Evolutionary conservation across 2,797 vertebrate species (phyloP), one percentile per base, ranked within the genome.

Genomic region (Syngnathus rostellatus): DNA sequence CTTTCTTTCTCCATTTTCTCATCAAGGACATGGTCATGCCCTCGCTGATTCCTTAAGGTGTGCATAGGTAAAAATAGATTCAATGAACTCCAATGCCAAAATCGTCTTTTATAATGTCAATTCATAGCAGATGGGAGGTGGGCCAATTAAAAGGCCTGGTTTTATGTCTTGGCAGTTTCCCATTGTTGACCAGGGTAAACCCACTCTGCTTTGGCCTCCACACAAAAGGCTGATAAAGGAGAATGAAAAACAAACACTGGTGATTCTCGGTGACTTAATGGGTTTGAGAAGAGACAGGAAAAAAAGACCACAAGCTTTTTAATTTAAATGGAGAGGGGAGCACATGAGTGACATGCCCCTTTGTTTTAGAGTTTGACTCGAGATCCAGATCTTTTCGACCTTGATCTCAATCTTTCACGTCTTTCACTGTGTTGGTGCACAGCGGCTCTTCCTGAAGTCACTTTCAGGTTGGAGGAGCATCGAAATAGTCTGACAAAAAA

Each of bases 1-100:
- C 80, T 80, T 83, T 83, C 74, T 77, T 73, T 64, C 63, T 70
- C 66, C 59, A 41, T 70, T 72, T 69, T 78, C 72, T 86, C 71
- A 76, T 83, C 72, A 58, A 21, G 77, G 74, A 84, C 75, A 64
- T 73, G 73, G 72, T 43, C 75, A 43, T 80, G 79, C 72, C 77
- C 75, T 81, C 74, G 66, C 2, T 67, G 72, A 69, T 76, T 81
- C 73, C 75, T 74, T 64, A 8, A 78, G 77, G 67, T 68, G 46
- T 82, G 67, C 66, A 57, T 53, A 67, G 75, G 66, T 67, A 67
- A 51, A 63, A 75, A 73, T 53, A 72, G 65, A 79, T 68, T 70
- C 38, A n/a, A 31, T 3, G 1, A 67, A 72, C 41, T 73, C 48
- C 23, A 16, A 1, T 67, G 69, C 5, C n/a, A 75, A 71, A 68